Evolutionary conservation across 23 tunicate genomes (phyloP), one percentile per base, ranked within the genome.

Genomic region (Botrylloides violaceus): DNA sequence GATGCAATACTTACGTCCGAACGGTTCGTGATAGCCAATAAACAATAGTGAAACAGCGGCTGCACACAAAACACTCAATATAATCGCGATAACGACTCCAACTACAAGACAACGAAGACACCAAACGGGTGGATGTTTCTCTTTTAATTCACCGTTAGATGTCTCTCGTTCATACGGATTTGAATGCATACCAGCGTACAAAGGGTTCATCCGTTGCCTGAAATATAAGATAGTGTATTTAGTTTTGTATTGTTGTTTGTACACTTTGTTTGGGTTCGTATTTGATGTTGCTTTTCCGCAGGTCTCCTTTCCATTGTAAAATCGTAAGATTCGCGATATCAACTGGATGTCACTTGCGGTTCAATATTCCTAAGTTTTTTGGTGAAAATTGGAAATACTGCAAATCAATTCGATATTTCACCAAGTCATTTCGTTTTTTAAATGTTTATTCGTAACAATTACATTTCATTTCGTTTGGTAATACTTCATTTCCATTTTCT

Each of bases 181-280:
- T 23, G 26, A 32, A 25, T 68, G 74, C 57, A 68, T 32, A 23
- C 57, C 74, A 43, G 74, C 74, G 57, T 68, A 68, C 56, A 68
- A 23, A 0, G 74, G 74, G 29, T 68, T 68, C 29, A 37, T 23
- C 4, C 74, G 74, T 68, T 68, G 74, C 12, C 74, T 68, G 58
- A 12, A 33, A 65, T 65, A 18, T 7, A 34, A 65, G 7, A 22
- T 59, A 59, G 28, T 43, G 9, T 43, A 43, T 43, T 43, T 43
- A 43, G 53, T 43, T 43, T 15, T 7, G 15, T 43, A 43, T 43
- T 43, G 53, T 43, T 7, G 53, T 15, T 15, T 43, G 9, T 43
- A 43, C 53, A 43, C 53, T 9, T 15, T 7, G 53, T 15, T 15
- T 9, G 53, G 53, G n/a, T n/a, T n/a, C n/a, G n/a, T n/a, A n/a